Evolutionary conservation across 2,113 vertebrate genomes (phyloP).

Genomic region (Ictalurus punctatus): DNA sequence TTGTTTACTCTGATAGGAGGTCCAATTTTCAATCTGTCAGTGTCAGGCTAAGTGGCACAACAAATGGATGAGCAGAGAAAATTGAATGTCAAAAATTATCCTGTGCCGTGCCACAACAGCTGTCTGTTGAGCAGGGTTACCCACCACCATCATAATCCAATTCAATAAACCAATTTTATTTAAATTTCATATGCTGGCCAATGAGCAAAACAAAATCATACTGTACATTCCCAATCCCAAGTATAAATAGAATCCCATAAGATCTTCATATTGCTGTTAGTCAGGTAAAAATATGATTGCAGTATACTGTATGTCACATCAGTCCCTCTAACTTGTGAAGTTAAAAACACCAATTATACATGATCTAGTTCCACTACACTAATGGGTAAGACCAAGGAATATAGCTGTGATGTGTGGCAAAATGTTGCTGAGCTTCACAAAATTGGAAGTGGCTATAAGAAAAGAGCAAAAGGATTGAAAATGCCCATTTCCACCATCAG

Average conservation of each 20-base stretch:
- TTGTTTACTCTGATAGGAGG: constrained; percentile 68
- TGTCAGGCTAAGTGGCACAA: constrained; percentile 72
- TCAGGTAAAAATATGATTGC: not conserved
- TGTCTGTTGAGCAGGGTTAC: constrained; percentile 35
- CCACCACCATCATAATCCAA: constrained; percentile 53
- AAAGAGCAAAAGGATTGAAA: too few relatives aligned
- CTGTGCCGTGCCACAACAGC: constrained; percentile 54
- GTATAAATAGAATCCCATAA: not conserved
- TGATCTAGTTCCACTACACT: not conserved
- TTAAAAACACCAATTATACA: not conserved
- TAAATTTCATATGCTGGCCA: constrained; percentile 5
- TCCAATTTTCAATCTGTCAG: constrained; percentile 74
- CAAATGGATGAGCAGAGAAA: constrained; percentile 68
- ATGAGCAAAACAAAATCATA: not conserved
- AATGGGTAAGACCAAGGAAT: not conserved
- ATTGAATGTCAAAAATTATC: constrained; percentile 66
- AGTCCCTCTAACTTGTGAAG: not conserved
- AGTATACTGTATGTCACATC: not conserved
- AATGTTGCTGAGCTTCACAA: too few relatives aligned
- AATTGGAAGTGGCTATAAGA: too few relatives aligned
- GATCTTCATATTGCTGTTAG: not conserved
- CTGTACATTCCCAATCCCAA: not conserved
- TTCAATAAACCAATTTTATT: constrained; percentile 28
- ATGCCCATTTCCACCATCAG: too few relatives aligned
- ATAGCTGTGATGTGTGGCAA: too few relatives aligned